Conservation (phyloP, 2,888 invertebrate genomes). For the Amphipoea lucens region DNA sequence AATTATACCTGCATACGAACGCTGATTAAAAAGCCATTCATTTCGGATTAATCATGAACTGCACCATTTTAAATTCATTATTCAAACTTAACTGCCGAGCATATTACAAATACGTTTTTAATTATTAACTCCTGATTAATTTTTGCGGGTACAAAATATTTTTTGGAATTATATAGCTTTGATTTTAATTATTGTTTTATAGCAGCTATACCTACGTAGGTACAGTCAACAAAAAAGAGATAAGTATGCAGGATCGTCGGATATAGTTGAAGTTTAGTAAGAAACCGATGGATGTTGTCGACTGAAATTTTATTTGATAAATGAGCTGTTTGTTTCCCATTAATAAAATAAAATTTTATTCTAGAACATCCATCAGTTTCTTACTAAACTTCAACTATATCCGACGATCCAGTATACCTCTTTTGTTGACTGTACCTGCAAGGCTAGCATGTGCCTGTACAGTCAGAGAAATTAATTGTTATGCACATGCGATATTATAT, state of each 20-base stretch:
- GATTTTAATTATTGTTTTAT: neutral
- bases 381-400: too few species aligned
- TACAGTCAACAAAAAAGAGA: too few species aligned
- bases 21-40: conserved; percentile 37
- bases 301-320: too few species aligned
- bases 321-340: too few species aligned
- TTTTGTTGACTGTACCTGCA: too few species aligned
- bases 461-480: neutral
- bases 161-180: neutral
- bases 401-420: too few species aligned
- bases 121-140: conserved; percentile 14
- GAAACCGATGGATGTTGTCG: too few species aligned
- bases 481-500: neutral
- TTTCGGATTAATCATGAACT: conserved; percentile 28
- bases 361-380: too few species aligned
- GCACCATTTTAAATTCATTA: conserved; percentile 29
- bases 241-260: too few species aligned
- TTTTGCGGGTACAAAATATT: neutral
- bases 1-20: neutral
- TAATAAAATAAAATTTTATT: too few species aligned
- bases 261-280: too few species aligned
- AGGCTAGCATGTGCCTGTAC: neutral
- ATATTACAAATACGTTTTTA: conserved; percentile 36
- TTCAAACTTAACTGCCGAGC: conserved; percentile 23
- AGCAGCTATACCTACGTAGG: neutral